A percentile compares a stretch with the other conserved stretches of the same genome.
phyloP scores from a whole-genome alignment of 2,113 vertebrate genomes.

The Capreolus pygargus region DNA sequence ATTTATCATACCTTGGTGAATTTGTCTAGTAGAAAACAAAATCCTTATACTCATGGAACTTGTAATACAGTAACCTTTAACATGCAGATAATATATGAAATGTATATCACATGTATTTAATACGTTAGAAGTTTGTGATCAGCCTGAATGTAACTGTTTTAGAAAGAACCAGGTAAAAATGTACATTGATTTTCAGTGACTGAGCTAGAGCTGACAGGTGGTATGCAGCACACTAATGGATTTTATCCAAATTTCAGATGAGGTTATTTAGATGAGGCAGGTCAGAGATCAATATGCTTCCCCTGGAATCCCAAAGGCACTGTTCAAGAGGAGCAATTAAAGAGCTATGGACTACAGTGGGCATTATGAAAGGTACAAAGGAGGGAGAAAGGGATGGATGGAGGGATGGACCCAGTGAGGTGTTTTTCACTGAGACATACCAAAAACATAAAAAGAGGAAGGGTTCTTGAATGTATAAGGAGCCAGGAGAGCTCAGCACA shows the following conservation, averaged over 20 bases:
- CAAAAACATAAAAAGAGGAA: background rate
- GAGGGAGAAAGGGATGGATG: background rate
- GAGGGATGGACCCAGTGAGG: background rate
- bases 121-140: background rate
- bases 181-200: background rate
- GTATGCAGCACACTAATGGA: background rate
- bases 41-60: background rate
- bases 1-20: background rate
- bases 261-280: background rate
- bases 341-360: background rate
- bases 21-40: background rate
- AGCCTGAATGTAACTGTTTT: background rate
- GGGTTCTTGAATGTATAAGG: background rate
- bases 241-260: background rate
- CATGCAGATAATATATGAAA: background rate
- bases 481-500: background rate
- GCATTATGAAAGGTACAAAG: background rate
- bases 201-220: background rate
- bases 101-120: background rate
- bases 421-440: background rate
- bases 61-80: background rate
- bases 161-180: background rate
- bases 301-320: background rate
- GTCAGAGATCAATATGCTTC: background rate
- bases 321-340: background rate